A percentile compares a stretch with the other conserved stretches of the same genome.
Conservation (phyloP, 1,140 invertebrate genomes). For the Eueides isabella region DNA sequence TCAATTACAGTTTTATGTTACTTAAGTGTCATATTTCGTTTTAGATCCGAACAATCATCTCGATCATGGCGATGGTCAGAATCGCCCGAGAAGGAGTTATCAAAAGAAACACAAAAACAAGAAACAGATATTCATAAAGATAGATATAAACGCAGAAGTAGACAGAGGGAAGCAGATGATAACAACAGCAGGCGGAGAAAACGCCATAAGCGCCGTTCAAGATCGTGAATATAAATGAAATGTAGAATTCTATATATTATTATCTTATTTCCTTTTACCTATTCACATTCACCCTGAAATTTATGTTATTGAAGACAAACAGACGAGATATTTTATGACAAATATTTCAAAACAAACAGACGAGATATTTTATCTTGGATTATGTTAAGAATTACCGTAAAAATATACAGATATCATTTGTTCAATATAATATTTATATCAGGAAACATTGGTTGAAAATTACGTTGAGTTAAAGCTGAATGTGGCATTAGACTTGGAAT, state of each 20-base stretch:
- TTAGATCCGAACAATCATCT: conserved; percentile 51
- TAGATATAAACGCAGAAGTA: background rate
- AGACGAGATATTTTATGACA: no score
- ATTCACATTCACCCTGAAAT: no score
- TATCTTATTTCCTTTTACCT: background rate
- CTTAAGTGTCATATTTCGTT: conserved; percentile 30
- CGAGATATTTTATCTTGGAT: no score
- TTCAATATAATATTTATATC: no score
- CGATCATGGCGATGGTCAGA: conserved; percentile 90
- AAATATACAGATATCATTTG: no score
- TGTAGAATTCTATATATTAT: background rate
- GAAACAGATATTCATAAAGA: background rate
- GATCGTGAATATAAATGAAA: background rate
- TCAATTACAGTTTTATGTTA: background rate
- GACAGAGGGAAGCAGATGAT: background rate
- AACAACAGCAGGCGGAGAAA: background rate
- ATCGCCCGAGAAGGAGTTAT: conserved; percentile 84
- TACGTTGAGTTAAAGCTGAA: no score
- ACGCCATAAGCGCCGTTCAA: background rate
- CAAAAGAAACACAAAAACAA: conserved; percentile 23
- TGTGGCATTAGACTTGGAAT: no score
- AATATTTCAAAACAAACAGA: no score
- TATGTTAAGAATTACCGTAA: no score
- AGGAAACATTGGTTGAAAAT: no score
- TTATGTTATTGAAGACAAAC: no score